These are phyloP conservation scores for Holacanthus passer DNA, from an alignment of 2,113 vertebrate genomes.

Conservation along the genomic window DNA sequence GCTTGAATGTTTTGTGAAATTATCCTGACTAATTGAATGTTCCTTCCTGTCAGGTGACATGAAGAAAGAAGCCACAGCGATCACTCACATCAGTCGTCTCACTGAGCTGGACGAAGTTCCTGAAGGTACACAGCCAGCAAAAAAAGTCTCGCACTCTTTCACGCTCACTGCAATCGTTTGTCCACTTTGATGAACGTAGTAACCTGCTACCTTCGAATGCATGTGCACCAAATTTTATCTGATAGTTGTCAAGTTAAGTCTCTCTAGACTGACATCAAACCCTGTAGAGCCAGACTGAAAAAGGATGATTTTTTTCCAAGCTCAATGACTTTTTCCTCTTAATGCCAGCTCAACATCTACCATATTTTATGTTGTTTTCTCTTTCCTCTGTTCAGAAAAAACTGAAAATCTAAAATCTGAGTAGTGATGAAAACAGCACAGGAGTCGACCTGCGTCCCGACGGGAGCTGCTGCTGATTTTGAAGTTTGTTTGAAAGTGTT, in stretches of 20 bases:
- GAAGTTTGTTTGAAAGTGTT: neutral
- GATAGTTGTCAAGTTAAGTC: too few species aligned
- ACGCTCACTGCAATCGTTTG: too few species aligned
- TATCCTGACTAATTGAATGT: neutral
- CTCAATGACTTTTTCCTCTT: neutral
- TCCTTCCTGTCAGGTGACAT: conserved; percentile 39
- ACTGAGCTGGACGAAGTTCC: conserved; percentile 32
- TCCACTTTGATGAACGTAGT: too few species aligned
- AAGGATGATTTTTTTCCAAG: too few species aligned
- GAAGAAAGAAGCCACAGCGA: conserved; percentile 2
- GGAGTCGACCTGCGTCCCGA: neutral
- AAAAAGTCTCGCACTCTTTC: too few species aligned
- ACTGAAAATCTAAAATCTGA: conserved; percentile 38
- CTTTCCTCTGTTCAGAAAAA: conserved; percentile 35
- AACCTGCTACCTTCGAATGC: too few species aligned
- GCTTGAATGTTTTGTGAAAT: neutral
- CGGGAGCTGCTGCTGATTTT: neutral
- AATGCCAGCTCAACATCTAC: neutral
- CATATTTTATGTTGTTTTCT: neutral
- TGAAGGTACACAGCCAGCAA: conserved; percentile 46
- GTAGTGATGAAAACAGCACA: conserved; percentile 34
- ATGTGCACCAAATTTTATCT: too few species aligned
- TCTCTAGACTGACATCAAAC: too few species aligned
- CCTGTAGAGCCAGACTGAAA: too few species aligned
- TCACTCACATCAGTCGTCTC: conserved; percentile 53